phyloP scores from a whole-genome alignment of 1,140 invertebrate genomes.

The Oscheius sp. region DNA sequence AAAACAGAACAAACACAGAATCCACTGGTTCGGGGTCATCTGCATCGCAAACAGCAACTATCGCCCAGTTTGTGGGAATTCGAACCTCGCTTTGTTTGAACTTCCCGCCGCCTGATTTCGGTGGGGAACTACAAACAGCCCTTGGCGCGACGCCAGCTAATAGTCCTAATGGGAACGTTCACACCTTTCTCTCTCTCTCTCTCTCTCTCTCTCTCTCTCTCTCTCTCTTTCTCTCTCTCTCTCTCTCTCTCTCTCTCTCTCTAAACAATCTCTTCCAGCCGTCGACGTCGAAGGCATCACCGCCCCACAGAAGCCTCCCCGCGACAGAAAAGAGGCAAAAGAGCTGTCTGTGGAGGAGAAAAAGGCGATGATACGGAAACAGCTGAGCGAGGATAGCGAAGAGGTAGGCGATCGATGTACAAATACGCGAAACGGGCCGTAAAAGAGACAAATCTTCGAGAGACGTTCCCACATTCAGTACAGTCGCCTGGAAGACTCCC shows the following conservation, averaged over 20 bases:
- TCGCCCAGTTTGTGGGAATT: neutral
- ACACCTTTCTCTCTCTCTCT: no score
- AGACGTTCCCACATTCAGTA: no score
- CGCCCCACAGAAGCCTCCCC: neutral
- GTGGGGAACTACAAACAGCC: neutral
- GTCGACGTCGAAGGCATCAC: neutral
- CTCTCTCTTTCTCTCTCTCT: no score
- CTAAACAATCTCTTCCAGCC: neutral
- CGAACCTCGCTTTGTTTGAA: constrained; percentile 5
- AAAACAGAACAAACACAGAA: neutral
- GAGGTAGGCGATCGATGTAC: no score
- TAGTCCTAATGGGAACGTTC: no score
- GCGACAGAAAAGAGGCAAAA: neutral
- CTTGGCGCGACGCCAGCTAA: neutral
- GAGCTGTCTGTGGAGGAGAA: neutral
- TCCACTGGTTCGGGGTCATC: no score
- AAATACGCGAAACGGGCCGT: no score
- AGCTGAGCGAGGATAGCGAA: neutral
- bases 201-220: no score
- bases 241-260: no score
- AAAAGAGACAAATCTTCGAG: no score
- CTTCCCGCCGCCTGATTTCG: neutral
- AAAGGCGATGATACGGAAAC: neutral
- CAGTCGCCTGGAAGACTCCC: no score
- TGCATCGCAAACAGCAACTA: no score